These are phyloP conservation scores for Acholoe squamosa DNA, from an alignment of 2,888 invertebrate species.

Conservation along the genomic window DNA sequence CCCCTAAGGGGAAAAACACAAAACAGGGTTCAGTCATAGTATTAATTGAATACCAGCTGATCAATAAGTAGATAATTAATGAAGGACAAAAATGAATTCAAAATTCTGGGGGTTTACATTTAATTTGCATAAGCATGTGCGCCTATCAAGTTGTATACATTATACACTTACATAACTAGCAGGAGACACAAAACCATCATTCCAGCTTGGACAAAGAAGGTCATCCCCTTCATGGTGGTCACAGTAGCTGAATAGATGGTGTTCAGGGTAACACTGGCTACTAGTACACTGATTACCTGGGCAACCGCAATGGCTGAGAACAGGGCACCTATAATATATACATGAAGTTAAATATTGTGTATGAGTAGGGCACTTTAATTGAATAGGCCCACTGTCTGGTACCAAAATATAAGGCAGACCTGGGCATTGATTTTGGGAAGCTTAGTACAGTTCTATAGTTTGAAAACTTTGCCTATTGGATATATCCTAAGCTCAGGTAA, in stretches of 20 bases:
- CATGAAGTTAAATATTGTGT: too few relatives aligned
- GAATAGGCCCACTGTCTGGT: too few relatives aligned
- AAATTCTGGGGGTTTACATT: background rate
- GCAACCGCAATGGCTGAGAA: conserved; percentile 65
- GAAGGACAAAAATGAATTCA: too few relatives aligned
- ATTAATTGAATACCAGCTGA: background rate
- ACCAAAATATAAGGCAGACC: too few relatives aligned
- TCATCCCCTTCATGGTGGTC: background rate
- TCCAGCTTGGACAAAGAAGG: background rate
- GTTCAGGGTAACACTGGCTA: conserved; percentile 65
- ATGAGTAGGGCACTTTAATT: too few relatives aligned
- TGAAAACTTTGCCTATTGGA: too few relatives aligned
- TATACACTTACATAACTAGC: background rate
- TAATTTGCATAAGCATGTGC: background rate
- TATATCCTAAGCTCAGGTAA: too few relatives aligned
- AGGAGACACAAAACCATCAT: background rate
- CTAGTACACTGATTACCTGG: conserved; percentile 59
- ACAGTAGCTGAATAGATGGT: conserved; percentile 65
- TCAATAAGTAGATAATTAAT: background rate
- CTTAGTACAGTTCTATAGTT: too few relatives aligned
- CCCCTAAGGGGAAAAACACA: background rate
- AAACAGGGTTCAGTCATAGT: background rate
- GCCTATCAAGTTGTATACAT: background rate
- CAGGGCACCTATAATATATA: conserved; percentile 59
- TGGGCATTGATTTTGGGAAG: too few relatives aligned